phyloP scores from a whole-genome alignment of 2,113 vertebrate genomes.

The Benitochromis conjunctus region DNA sequence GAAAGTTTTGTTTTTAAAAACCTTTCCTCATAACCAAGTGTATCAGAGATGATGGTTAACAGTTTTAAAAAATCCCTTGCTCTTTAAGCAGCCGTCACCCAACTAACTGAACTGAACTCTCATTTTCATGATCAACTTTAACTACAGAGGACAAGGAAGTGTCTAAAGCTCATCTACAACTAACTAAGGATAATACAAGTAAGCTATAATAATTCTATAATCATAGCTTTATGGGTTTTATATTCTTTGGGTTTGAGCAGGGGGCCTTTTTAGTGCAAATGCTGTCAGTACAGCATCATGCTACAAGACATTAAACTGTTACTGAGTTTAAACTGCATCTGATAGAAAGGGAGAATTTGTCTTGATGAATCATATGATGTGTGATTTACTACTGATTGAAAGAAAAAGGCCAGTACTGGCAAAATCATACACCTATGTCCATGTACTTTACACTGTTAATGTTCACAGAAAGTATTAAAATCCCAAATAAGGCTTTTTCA shows the following conservation, averaged over 20 bases:
- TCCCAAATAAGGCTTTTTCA: neutral
- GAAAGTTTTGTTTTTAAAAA: slow-evolving; percentile 24
- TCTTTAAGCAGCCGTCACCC: neutral
- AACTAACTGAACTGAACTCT: neutral
- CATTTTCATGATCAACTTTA: neutral
- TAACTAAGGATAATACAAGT: neutral
- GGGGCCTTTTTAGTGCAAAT: neutral
- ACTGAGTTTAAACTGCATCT: neutral
- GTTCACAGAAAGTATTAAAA: neutral
- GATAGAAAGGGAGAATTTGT: neutral
- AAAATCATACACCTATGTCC: neutral
- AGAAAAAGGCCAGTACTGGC: neutral
- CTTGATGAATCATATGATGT: neutral
- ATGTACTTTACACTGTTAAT: neutral
- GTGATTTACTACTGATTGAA: neutral
- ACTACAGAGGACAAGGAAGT: neutral
- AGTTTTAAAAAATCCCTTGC: neutral
- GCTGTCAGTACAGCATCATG: neutral
- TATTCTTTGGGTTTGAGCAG: neutral
- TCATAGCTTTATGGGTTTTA: neutral
- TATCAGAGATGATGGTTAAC: neutral
- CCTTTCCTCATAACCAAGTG: neutral
- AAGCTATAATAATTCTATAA: neutral
- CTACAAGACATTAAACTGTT: neutral
- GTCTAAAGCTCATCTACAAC: neutral